These are phyloP conservation scores for Diplogasteroides magnus DNA, from an alignment of 1,140 invertebrate genomes.

Conservation along the genomic window DNA sequence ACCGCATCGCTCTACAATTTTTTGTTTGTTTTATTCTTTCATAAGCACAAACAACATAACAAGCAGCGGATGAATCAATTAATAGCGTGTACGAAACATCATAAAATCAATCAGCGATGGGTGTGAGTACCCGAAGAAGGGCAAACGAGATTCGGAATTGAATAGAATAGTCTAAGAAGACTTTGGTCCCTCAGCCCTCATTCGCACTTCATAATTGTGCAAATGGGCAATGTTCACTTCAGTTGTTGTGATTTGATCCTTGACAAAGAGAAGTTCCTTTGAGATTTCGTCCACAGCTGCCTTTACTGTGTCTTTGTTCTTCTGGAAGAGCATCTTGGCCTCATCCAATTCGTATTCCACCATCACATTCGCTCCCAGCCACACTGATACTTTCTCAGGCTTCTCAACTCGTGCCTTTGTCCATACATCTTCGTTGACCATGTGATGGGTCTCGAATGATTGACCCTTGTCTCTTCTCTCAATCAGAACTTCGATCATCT, in stretches of 20 bases:
- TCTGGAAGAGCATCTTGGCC: conserved; percentile 76
- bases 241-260: conserved; percentile 93
- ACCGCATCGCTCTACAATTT: not conserved
- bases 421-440: conserved; percentile 90
- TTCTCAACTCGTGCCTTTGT: conserved; percentile 78
- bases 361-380: conserved; percentile 98
- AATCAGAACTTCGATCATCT: conserved; percentile 83
- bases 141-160: no score
- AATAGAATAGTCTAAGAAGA: no score
- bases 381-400: conserved; percentile 85
- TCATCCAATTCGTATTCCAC: conserved; percentile 89
- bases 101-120: no score
- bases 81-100: no score
- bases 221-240: conserved; percentile 61
- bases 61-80: not conserved
- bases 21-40: not conserved
- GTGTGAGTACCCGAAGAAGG: no score
- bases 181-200: no score
- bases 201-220: not conserved
- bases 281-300: conserved; percentile 69
- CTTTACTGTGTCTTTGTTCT: conserved; percentile 62
- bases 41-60: not conserved
- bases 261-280: conserved; percentile 81
- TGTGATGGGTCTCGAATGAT: conserved; percentile 78
- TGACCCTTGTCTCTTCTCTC: conserved; percentile 65